These are phyloP conservation scores for Drosophila jambulina DNA, from an alignment of 1,140 invertebrate species.

Conservation along the genomic window DNA sequence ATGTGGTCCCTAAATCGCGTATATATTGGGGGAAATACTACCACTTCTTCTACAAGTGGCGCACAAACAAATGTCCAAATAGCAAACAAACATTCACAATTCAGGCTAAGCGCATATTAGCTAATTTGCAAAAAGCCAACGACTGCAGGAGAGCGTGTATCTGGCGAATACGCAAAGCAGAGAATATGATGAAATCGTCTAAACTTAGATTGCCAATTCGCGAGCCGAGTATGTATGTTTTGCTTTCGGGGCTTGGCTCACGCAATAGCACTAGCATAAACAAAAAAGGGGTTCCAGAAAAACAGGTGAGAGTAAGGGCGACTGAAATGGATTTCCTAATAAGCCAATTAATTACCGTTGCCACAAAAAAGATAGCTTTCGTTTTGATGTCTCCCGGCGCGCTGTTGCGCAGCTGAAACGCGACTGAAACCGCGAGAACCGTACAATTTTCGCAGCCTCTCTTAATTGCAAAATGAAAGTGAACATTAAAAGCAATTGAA, in stretches of 20 bases:
- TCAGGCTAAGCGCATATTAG: conserved; percentile 73
- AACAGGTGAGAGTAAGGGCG: conserved; percentile 11
- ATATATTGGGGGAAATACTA: neutral
- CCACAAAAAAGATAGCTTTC: conserved; percentile 21
- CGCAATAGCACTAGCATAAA: conserved; percentile 36
- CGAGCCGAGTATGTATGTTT: conserved; percentile 4
- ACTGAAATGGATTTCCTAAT: conserved; percentile 42
- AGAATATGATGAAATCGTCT: conserved; percentile 75
- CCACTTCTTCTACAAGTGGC: neutral
- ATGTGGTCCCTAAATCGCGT: neutral
- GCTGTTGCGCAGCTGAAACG: conserved; percentile 35
- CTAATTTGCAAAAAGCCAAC: conserved; percentile 68
- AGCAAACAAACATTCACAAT: conserved; percentile 57
- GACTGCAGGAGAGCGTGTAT: conserved; percentile 30
- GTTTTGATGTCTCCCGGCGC: conserved; percentile 28
- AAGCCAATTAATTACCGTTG: conserved; percentile 71
- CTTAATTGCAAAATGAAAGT: conserved; percentile 70
- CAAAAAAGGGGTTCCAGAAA: conserved; percentile 7
- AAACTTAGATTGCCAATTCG: conserved; percentile 69
- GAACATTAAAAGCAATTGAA: conserved; percentile 57
- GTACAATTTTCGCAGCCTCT: conserved; percentile 33
- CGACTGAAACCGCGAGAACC: conserved; percentile 58
- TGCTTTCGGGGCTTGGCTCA: conserved; percentile 52
- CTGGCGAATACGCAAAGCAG: conserved; percentile 58
- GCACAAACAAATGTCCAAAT: conserved; percentile 11